These are phyloP conservation scores for Lycopodina hypogea DNA, from an alignment of 37 sponge, comb jelly and placozoan species.

Conservation along the genomic window DNA sequence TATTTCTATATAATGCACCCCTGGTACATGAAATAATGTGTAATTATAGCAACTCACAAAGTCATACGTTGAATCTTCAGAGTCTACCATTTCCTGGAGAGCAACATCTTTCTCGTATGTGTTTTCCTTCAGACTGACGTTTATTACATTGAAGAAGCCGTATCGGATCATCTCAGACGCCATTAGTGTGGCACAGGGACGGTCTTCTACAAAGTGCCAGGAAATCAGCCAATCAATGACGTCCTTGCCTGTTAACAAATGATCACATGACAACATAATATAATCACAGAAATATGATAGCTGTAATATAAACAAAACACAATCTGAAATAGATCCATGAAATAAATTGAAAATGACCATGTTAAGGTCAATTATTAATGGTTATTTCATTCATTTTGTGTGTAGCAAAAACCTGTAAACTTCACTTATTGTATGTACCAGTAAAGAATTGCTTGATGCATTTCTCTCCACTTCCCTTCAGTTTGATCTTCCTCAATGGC, in stretches of 20 bases:
- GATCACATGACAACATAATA: too few species aligned
- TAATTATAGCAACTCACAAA: constrained; percentile 69
- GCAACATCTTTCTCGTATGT: neutral
- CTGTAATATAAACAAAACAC: too few species aligned
- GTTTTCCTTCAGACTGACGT: neutral
- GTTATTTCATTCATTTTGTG: too few species aligned
- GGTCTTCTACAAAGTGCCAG: constrained; percentile 49
- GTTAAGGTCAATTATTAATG: too few species aligned
- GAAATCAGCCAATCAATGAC: constrained; percentile 51
- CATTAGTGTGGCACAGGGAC: constrained; percentile 20
- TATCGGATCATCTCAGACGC: constrained; percentile 41
- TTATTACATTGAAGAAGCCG: constrained; percentile 48
- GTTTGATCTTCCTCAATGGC: constrained; percentile 18
- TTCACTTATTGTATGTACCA: too few species aligned
- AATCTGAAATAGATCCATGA: too few species aligned
- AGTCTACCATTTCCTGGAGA: constrained; percentile 25
- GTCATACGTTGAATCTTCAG: constrained; percentile 31
- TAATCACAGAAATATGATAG: too few species aligned
- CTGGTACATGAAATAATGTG: too few species aligned
- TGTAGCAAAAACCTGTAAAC: neutral
- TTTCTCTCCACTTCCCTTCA: constrained; percentile 11
- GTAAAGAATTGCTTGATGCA: constrained; percentile 39
- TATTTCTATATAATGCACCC: too few species aligned
- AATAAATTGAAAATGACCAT: too few species aligned
- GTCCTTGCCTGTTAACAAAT: constrained; percentile 10